Evolutionary conservation across 2,888 invertebrate species (phyloP).

Genomic region (Neuroscelio doddi): DNA sequence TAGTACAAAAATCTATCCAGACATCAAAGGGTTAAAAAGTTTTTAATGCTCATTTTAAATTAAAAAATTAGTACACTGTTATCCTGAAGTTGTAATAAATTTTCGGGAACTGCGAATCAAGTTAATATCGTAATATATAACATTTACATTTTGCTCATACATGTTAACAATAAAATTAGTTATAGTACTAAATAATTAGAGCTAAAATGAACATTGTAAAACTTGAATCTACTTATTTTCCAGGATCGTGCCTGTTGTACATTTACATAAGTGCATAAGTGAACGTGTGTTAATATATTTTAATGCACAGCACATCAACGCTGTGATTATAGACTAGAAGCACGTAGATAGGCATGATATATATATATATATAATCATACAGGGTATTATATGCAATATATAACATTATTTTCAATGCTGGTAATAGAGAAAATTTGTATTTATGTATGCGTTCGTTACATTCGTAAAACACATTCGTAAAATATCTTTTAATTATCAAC

Average conservation of each 20-base stretch:
- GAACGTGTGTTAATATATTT: constrained; percentile 6
- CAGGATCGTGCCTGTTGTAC: neutral
- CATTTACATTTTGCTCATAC: neutral
- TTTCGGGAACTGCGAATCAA: too few relatives aligned
- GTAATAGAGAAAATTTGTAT: too few relatives aligned
- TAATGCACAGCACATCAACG: neutral
- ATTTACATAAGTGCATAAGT: constrained; percentile 6
- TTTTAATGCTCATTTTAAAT: too few relatives aligned
- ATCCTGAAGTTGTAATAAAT: too few relatives aligned
- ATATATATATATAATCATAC: too few relatives aligned
- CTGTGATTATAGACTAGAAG: neutral
- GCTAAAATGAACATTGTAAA: neutral
- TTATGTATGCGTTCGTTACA: neutral
- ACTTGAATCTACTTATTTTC: neutral
- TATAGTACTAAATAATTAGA: neutral
- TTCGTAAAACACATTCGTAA: too few relatives aligned
- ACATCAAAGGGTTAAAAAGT: too few relatives aligned
- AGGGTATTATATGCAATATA: neutral
- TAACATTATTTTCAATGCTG: neutral
- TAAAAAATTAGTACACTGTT: too few relatives aligned
- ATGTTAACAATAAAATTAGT: neutral
- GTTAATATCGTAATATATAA: neutral
- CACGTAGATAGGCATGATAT: neutral
- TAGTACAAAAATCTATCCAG: too few relatives aligned
- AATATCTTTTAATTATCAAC: too few relatives aligned